A percentile compares a stretch with the other conserved stretches of the same genome.
Conservation (phyloP, 2,888 invertebrate species). For the Adelphocoris suturalis region DNA sequence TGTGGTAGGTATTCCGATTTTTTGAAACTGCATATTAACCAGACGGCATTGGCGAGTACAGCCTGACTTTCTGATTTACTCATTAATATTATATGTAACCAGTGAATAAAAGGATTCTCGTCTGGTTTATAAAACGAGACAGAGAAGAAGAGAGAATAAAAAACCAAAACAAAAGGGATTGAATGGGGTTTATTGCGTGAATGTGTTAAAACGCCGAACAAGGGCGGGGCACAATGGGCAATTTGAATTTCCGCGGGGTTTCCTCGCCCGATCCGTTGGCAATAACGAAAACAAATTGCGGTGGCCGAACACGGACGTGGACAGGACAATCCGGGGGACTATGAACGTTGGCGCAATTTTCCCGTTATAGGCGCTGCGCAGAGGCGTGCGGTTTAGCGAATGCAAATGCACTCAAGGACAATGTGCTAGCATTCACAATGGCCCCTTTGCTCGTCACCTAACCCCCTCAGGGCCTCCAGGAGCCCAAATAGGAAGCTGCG, state of each 20-base stretch:
- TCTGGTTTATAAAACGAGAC: not conserved
- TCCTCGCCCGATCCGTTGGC: not conserved
- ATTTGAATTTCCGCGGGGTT: conserved; percentile 23
- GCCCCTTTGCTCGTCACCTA: not conserved
- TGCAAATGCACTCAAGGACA: conserved; percentile 5
- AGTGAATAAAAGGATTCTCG: too few relatives aligned
- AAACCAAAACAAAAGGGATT: not conserved
- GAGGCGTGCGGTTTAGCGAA: conserved; percentile 39
- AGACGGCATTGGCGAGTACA: too few relatives aligned
- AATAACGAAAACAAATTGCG: conserved; percentile 31
- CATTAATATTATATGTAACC: too few relatives aligned
- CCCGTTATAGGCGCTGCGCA: conserved; percentile 24
- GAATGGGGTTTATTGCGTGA: conserved; percentile 18
- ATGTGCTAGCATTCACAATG: not conserved
- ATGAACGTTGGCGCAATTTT: conserved; percentile 28
- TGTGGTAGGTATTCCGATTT: too few relatives aligned
- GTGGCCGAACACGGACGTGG: not conserved
- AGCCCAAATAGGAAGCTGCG: too few relatives aligned
- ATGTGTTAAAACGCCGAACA: conserved; percentile 34
- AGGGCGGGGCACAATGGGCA: conserved; percentile 1
- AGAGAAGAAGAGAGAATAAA: not conserved
- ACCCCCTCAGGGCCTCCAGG: not conserved
- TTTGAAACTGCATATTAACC: too few relatives aligned
- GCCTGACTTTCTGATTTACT: too few relatives aligned
- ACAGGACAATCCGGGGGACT: conserved; percentile 23